Conservation (phyloP, 2,113 vertebrate genomes). For the Taxidea taxus region DNA sequence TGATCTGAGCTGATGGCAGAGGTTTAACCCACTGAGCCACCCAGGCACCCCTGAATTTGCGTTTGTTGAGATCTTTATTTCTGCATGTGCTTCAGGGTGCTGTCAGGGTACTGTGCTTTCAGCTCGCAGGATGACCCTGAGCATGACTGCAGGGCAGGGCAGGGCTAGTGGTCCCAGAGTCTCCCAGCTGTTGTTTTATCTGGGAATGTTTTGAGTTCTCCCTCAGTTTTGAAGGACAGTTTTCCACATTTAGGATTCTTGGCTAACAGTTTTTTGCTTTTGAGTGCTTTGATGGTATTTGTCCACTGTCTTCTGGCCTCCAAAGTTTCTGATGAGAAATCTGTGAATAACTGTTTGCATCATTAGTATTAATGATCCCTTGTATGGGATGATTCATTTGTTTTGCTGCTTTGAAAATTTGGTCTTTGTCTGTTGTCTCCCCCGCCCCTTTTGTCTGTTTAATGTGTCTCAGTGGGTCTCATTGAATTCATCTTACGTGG, state of each 20-base stretch:
- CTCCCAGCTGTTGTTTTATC: background rate
- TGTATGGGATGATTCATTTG: background rate
- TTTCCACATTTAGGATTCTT: background rate
- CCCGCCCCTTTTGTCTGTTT: background rate
- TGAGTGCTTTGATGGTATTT: background rate
- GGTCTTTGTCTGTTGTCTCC: background rate
- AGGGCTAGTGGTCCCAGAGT: background rate
- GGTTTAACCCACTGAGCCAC: too few species aligned
- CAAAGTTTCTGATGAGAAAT: background rate
- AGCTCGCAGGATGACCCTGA: background rate
- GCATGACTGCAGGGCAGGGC: background rate
- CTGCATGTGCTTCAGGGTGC: background rate
- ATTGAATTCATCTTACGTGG: background rate
- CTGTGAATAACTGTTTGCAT: background rate
- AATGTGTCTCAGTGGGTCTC: background rate
- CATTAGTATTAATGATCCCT: background rate
- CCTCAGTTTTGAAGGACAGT: background rate
- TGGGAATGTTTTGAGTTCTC: background rate
- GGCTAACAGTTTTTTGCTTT: background rate
- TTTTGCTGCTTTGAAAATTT: background rate
- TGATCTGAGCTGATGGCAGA: too few species aligned
- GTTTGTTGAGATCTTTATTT: background rate
- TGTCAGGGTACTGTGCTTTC: background rate
- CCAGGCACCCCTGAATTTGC: too few species aligned
- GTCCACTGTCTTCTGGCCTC: background rate